Percentiles rank a stretch among this genome's conserved stretches.
phyloP scores from a whole-genome alignment of 53 echinoderm and acorn worm species.

The Holothuria leucospilota region DNA sequence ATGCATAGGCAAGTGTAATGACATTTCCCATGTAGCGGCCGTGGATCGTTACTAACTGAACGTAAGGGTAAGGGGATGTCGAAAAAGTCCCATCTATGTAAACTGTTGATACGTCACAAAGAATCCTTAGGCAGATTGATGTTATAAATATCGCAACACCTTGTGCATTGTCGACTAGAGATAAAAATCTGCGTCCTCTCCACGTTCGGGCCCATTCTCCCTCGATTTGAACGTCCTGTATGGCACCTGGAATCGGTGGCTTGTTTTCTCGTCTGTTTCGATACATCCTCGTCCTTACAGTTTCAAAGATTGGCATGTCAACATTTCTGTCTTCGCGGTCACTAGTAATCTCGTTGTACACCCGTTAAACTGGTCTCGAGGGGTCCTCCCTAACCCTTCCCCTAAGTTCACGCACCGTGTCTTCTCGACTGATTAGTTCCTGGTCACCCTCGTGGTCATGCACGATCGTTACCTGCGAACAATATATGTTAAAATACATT shows the following conservation, averaged over 20 bases:
- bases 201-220: constrained; percentile 31
- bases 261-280: constrained; percentile 1
- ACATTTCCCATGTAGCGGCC: constrained; percentile 30
- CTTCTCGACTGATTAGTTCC: neutral
- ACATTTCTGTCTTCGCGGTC: constrained; percentile 7
- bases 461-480: neutral
- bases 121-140: neutral
- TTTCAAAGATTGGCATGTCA: constrained; percentile 2
- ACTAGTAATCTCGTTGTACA: constrained; percentile 7
- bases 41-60: constrained; percentile 24
- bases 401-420: neutral
- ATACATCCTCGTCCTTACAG: constrained; percentile 19
- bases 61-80: neutral
- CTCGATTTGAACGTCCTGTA: constrained; percentile 29
- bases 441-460: neutral
- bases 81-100: too few species aligned
- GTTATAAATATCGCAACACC: constrained; percentile 36
- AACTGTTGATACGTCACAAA: constrained; percentile 9
- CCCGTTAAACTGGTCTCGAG: constrained; percentile 4
- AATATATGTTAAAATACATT: neutral
- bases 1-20: constrained; percentile 32
- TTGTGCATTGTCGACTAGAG: constrained; percentile 12
- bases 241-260: constrained; percentile 6
- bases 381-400: constrained; percentile 2
- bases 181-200: constrained; percentile 25